Conservation (phyloP, 1,140 invertebrate genomes). For the Penaeus chinensis region DNA sequence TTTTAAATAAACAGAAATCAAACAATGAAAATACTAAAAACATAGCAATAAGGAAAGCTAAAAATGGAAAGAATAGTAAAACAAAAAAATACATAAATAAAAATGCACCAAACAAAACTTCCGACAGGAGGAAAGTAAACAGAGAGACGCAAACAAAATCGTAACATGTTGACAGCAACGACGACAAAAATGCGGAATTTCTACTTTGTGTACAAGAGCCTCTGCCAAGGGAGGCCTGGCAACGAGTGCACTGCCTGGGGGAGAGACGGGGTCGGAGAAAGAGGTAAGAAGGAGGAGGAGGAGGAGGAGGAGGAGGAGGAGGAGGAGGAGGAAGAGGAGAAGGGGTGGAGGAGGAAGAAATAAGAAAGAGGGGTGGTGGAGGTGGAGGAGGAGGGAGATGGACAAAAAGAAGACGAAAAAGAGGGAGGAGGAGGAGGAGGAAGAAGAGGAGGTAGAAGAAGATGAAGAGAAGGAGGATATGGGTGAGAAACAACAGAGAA, state of each 20-base stretch:
- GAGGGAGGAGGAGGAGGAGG: not conserved
- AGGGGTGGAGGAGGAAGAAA: not conserved
- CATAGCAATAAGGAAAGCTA: too few species aligned
- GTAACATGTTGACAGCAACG: too few species aligned
- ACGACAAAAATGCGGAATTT: too few species aligned
- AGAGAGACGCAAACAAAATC: too few species aligned
- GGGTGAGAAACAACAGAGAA: not conserved
- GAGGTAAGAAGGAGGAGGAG: not conserved
- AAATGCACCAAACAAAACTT: too few species aligned
- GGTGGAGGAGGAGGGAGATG: not conserved
- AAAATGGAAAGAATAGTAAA: too few species aligned
- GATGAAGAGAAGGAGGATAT: not conserved
- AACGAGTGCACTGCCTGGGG: not conserved
- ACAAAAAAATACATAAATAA: too few species aligned
- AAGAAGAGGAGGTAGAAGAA: not conserved
- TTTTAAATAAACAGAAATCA: too few species aligned
- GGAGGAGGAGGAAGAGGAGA: not conserved
- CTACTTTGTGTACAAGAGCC: not conserved
- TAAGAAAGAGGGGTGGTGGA: not conserved
- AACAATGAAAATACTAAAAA: too few species aligned
- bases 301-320: not conserved
- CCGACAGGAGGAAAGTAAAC: too few species aligned
- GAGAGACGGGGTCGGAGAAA: not conserved
- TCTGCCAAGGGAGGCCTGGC: constrained; percentile 6
- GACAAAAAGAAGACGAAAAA: too few species aligned